Evolutionary conservation across 2,888 invertebrate species (phyloP).

Genomic region (Oxytorus armatus): DNA sequence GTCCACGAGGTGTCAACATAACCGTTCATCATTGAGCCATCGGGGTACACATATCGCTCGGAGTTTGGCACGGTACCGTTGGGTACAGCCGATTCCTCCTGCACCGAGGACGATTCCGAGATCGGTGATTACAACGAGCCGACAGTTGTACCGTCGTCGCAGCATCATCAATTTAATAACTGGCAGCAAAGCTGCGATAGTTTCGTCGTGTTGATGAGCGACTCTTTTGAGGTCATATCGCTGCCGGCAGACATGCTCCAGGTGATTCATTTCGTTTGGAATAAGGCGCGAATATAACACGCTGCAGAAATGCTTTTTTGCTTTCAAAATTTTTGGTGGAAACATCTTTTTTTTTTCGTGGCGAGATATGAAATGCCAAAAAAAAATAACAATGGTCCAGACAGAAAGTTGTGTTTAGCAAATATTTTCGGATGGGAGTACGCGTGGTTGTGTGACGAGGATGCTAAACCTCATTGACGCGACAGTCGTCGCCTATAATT

Average conservation of each 20-base stretch:
- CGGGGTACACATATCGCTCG: constrained; percentile 82
- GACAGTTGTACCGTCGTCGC: background rate
- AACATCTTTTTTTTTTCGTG: background rate
- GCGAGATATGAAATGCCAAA: too few species aligned
- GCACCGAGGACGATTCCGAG: constrained; percentile 68
- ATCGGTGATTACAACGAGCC: constrained; percentile 53
- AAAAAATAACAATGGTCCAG: too few species aligned
- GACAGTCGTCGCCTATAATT: too few species aligned
- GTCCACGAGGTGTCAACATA: constrained; percentile 44
- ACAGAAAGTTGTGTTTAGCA: too few species aligned
- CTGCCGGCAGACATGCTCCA: constrained; percentile 84
- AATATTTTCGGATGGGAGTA: too few species aligned
- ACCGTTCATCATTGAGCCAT: constrained; percentile 83
- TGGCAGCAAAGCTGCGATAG: constrained; percentile 76
- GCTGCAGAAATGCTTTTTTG: background rate
- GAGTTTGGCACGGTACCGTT: constrained; percentile 79
- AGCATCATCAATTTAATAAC: constrained; percentile 66
- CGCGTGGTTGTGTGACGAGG: too few species aligned
- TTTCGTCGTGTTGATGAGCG: constrained; percentile 84
- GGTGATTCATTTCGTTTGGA: constrained; percentile 72
- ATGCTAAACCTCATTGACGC: too few species aligned
- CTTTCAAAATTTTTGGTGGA: too few species aligned
- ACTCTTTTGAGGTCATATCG: constrained; percentile 84
- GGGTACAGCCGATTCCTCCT: constrained; percentile 72
- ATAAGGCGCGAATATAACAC: background rate